phyloP scores from a whole-genome alignment of 2,113 vertebrate genomes.

The Cololabis saira region DNA sequence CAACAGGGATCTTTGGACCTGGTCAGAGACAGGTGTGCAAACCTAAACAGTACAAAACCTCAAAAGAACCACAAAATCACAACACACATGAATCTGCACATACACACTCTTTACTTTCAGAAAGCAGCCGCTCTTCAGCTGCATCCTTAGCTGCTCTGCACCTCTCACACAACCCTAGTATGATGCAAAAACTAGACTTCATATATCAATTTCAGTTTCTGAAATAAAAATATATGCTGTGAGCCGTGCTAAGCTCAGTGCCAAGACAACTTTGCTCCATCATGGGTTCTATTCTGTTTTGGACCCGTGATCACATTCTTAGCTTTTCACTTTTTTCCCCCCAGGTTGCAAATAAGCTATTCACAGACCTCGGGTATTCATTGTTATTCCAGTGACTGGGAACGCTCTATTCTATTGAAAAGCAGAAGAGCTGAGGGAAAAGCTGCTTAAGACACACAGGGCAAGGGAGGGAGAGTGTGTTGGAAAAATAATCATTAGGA shows the following conservation, averaged over 20 bases:
- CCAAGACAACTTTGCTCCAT: conserved; percentile 25
- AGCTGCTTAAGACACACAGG: conserved; percentile 57
- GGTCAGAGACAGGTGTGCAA: conserved; percentile 72
- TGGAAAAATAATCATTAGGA: conserved; percentile 78
- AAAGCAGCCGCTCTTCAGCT: conserved; percentile 19
- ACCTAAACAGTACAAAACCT: conserved; percentile 61
- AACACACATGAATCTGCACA: conserved; percentile 8
- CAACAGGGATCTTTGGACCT: conserved; percentile 57
- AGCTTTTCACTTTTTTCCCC: conserved; percentile 53
- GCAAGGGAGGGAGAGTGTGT: conserved; percentile 56
- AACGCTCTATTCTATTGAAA: conserved; percentile 57
- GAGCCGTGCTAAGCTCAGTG: conserved; percentile 24
- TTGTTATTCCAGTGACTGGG: conserved; percentile 24
- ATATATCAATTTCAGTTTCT: conserved; percentile 31
- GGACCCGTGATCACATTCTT: conserved; percentile 45
- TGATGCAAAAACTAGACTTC: conserved; percentile 16
- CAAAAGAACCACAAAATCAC: conserved; percentile 51
- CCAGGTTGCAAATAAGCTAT: conserved; percentile 58
- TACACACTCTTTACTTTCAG: conserved; percentile 14
- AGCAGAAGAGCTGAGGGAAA: conserved; percentile 52
- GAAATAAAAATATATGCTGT: conserved; percentile 27
- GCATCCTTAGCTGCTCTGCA: conserved; percentile 22
- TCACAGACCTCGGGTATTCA: conserved; percentile 4
- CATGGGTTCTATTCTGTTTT: conserved; percentile 42
- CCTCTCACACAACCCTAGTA: conserved; percentile 21